Evolutionary conservation across 2,113 vertebrate genomes (phyloP), one percentile per base, ranked within the genome.

Genomic region (Tachuris rubrigastra): DNA sequence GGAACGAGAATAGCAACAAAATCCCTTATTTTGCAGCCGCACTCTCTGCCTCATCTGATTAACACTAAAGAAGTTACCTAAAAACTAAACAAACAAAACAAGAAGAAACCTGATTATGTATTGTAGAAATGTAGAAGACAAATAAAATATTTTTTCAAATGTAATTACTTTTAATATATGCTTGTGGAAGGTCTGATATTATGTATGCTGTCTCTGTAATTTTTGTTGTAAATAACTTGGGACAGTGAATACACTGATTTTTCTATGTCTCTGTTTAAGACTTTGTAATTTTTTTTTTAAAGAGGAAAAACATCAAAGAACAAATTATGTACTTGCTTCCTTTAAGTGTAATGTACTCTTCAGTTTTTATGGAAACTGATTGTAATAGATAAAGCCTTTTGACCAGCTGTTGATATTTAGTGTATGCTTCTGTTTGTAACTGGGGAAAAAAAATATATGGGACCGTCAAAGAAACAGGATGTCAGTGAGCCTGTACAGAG

Each of bases 231-330:
- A 90, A 99, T 99, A 99, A 96, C 97, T 98, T 97, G 98, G 98
- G 98, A 99, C 98, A 98, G 98, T 98, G 97, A 98, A 98, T 98
- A 99, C 98, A 98, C 98, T 98, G 98, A 97, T 98, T 99, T 98
- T 99, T 99, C 98, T 99, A 99, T 99, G 98, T 99, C 98, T 99
- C 98, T 99, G 99, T 99, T 99, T 99, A 98, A 97, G 98, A 99
- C 99, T 99, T 99, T 99, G 98, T 99, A 99, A 99, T 98, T 98
- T 99, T 98, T 99, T 98, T 99, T 99, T 99, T 98, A 98, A 98
- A 98, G 98, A 98, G 97, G 96, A 98, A 98, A 98, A 98, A 95
- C 98, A 99, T 98, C 98, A 98, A 99, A 99, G 98, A 96, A 98
- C 90, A 98, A 98, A 98, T 98, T 98, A 98, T 98, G 98, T 98